Percentiles rank a stretch among this genome's conserved stretches.
phyloP scores from a whole-genome alignment of 2,797 vertebrate genomes.

The Microhierax caerulescens region DNA sequence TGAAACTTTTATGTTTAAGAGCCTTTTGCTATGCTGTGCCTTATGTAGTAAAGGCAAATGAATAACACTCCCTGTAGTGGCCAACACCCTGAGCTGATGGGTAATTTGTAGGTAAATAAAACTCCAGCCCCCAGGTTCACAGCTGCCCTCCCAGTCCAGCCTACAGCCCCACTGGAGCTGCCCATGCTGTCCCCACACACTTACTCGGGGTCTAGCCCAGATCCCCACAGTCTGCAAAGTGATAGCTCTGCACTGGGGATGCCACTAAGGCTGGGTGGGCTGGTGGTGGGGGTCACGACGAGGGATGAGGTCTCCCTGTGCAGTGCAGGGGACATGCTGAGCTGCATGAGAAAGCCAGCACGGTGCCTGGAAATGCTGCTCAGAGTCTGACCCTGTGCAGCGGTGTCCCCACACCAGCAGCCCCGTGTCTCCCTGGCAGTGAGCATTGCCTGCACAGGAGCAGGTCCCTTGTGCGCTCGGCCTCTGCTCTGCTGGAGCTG shows the following conservation, averaged over 20 bases:
- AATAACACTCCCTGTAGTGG: neutral
- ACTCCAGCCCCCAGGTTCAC: neutral
- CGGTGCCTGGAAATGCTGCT: neutral
- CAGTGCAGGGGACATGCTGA: accelerated
- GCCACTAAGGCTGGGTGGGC: neutral
- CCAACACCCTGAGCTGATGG: neutral
- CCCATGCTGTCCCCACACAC: neutral
- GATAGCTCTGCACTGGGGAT: neutral
- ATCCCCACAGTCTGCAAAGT: neutral
- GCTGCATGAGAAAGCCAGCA: too few species aligned
- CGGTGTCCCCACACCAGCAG: neutral
- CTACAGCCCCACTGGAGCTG: neutral
- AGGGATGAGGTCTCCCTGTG: neutral
- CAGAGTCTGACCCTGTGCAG: neutral
- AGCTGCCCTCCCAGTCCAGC: neutral
- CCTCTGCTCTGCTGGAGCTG: neutral
- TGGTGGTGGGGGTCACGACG: neutral
- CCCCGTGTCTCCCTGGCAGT: neutral
- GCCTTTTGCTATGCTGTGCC: neutral
- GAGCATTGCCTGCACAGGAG: neutral
- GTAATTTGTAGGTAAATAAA: neutral
- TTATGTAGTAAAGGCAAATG: neutral
- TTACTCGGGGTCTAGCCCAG: neutral
- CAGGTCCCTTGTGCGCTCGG: neutral
- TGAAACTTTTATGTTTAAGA: neutral